Percentiles rank a stretch among this genome's conserved stretches.
phyloP scores from a whole-genome alignment of 2,797 vertebrate genomes.

The Spheniscus humboldti region DNA sequence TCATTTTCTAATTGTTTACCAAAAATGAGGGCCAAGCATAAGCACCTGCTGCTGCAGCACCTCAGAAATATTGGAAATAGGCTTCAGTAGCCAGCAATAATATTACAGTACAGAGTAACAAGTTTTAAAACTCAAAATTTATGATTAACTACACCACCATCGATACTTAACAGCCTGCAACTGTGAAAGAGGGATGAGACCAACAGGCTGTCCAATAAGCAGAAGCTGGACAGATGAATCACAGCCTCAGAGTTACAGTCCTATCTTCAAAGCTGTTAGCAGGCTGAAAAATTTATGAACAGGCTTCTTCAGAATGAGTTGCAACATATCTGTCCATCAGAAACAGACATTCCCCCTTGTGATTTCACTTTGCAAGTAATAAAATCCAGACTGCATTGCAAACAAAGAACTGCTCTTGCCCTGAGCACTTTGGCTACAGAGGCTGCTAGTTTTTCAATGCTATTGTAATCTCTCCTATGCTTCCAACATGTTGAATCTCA shows the following conservation, averaged over 20 bases:
- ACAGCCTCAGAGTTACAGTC: not conserved
- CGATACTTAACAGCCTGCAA: not conserved
- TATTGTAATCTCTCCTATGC: not conserved
- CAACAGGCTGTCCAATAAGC: not conserved
- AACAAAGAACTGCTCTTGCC: conserved; percentile 12
- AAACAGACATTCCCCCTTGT: not conserved
- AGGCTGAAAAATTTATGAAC: not conserved
- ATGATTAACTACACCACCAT: not conserved
- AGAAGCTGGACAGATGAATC: not conserved
- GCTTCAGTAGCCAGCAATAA: not conserved
- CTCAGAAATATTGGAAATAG: not conserved
- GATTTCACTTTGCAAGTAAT: conserved; percentile 31
- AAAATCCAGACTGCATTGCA: conserved; percentile 20
- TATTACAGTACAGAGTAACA: not conserved
- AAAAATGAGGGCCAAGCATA: not conserved
- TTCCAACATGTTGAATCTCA: not conserved
- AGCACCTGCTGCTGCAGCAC: not conserved
- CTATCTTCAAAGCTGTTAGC: not conserved
- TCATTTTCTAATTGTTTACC: not conserved
- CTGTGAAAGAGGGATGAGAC: not conserved
- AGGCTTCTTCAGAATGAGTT: conserved; percentile 3
- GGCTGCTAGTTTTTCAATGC: not conserved
- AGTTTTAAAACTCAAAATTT: not conserved
- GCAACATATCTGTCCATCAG: conserved; percentile 6
- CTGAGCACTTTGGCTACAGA: not conserved